phyloP scores from a whole-genome alignment of 2,113 vertebrate genomes.

The Ia io region DNA sequence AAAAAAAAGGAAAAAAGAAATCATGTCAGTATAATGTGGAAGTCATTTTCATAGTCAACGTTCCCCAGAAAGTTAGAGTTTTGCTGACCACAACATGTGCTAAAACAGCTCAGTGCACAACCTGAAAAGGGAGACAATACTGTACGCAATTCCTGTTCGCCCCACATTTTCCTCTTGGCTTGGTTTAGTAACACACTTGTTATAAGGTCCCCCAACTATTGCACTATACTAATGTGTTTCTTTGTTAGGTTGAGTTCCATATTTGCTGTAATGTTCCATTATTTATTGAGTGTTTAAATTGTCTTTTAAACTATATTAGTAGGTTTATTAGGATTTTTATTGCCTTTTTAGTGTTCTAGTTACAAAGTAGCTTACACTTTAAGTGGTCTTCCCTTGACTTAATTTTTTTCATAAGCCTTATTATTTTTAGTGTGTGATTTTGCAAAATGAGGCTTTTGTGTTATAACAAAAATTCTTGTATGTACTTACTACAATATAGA shows the following conservation, averaged over 20 bases:
- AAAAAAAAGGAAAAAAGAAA: no score
- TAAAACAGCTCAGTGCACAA: neutral
- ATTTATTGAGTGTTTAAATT: conserved; percentile 41
- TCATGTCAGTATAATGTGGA: neutral
- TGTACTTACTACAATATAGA: neutral
- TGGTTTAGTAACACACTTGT: neutral
- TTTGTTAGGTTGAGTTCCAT: neutral
- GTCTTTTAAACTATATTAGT: conserved; percentile 38
- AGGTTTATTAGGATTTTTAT: conserved; percentile 5
- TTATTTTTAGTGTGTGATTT: conserved; percentile 17
- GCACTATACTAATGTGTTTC: neutral
- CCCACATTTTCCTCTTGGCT: neutral
- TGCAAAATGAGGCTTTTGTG: neutral
- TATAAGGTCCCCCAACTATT: neutral
- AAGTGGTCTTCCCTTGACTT: neutral
- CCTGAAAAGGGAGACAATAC: neutral
- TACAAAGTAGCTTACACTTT: neutral
- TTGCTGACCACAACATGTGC: neutral
- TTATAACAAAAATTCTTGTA: neutral
- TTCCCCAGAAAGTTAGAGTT: neutral
- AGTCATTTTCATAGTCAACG: neutral
- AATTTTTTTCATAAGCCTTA: neutral
- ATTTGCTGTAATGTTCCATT: conserved; percentile 1
- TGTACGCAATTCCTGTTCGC: rapidly evolving
- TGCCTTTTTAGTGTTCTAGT: neutral